A percentile compares a stretch with the other conserved stretches of the same genome.
Conservation (phyloP, 2,797 vertebrate genomes). For the Morus bassanus region DNA sequence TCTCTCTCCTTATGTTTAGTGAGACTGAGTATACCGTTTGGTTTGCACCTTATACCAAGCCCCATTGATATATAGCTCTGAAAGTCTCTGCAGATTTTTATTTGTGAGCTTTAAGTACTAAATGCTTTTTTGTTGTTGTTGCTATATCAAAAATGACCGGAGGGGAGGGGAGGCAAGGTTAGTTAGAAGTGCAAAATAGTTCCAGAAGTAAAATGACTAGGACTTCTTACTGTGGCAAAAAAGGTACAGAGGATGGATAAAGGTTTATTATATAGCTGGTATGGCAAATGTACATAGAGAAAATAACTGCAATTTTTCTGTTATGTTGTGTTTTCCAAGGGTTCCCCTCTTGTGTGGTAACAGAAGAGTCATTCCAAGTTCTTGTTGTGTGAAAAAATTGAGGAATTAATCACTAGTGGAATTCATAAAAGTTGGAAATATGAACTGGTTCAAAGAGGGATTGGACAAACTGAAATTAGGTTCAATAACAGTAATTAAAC, state of each 20-base stretch:
- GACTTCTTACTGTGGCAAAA: not conserved
- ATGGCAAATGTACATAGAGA: not conserved
- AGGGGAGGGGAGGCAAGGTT: not conserved
- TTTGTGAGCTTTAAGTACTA: not conserved
- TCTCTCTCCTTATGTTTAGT: not conserved
- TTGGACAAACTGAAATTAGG: not conserved
- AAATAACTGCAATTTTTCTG: not conserved
- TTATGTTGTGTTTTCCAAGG: not conserved
- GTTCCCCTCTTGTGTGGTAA: not conserved
- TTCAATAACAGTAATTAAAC: not conserved
- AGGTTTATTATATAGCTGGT: fast-evolving
- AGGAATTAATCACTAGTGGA: not conserved
- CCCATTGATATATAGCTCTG: fast-evolving
- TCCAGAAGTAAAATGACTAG: not conserved
- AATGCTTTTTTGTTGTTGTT: not conserved
- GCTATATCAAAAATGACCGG: not conserved
- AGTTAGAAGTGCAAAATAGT: not conserved
- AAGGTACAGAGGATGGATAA: not conserved
- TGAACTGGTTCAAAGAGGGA: not conserved
- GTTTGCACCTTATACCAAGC: not conserved
- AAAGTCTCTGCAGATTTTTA: not conserved
- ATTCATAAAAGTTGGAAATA: not conserved
- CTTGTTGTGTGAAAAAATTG: not conserved
- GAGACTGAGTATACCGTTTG: not conserved
- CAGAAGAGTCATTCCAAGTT: not conserved